Conservation (phyloP, 2,888 invertebrate species). For the Bursaphelenchus okinawaensis region DNA sequence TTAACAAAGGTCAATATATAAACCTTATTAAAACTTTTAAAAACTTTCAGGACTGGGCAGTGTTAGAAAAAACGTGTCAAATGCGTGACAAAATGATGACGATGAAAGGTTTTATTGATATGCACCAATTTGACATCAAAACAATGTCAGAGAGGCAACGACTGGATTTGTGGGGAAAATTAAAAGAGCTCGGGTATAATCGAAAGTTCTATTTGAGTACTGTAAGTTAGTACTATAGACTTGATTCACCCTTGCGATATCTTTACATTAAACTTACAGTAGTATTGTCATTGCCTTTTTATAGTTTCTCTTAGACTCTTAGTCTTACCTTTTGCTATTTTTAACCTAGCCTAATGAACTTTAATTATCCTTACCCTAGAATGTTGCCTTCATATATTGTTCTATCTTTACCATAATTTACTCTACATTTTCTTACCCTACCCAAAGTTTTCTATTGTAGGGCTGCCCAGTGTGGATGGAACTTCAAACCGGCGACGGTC, state of each 20-base stretch:
- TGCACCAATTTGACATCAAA: constrained; percentile 61
- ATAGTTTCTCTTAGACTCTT: not conserved
- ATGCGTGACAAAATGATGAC: constrained; percentile 59
- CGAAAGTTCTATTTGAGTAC: constrained; percentile 27
- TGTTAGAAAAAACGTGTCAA: constrained; percentile 28
- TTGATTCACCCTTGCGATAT: no score
- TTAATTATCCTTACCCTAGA: no score
- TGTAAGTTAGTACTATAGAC: no score
- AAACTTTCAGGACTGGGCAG: constrained; percentile 22
- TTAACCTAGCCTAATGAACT: no score
- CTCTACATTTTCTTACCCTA: no score
- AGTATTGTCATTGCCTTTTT: not conserved
- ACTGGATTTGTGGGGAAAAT: constrained; percentile 22
- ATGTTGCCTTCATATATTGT: no score
- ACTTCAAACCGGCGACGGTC: constrained; percentile 20
- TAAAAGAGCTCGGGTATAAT: constrained; percentile 28
- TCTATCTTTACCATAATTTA: no score
- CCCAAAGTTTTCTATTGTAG: no score
- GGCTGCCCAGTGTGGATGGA: constrained; percentile 23
- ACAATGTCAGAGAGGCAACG: constrained; percentile 15
- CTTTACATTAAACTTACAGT: not conserved
- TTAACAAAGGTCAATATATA: no score
- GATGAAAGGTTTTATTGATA: constrained; percentile 58
- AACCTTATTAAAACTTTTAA: no score
- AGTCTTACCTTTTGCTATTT: no score